These are phyloP conservation scores for Ichneumon xanthorius DNA, from an alignment of 2,888 invertebrate genomes.

Conservation along the genomic window DNA sequence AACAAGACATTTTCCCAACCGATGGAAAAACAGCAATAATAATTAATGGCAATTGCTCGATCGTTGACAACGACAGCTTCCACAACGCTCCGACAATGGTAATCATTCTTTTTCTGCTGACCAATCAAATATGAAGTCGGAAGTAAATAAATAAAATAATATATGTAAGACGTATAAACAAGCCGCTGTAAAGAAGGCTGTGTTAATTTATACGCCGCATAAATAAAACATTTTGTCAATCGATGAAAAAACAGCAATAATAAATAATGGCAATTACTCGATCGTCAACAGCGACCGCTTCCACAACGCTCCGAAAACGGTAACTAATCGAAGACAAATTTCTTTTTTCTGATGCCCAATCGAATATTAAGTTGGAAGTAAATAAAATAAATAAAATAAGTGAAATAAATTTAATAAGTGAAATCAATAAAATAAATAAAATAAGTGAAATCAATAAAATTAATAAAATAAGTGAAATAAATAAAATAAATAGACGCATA, in stretches of 20 bases:
- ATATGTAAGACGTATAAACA: conserved; percentile 2
- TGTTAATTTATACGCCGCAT: conserved; percentile 83
- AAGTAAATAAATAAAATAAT: not conserved
- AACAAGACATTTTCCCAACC: not conserved
- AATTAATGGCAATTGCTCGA: not conserved
- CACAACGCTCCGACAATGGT: too few relatives aligned
- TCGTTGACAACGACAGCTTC: not conserved
- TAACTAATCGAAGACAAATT: too few relatives aligned
- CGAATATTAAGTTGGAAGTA: not conserved
- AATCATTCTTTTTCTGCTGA: too few relatives aligned
- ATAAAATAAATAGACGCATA: not conserved
- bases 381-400: conserved; percentile 21
- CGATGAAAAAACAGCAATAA: not conserved
- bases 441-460: not conserved
- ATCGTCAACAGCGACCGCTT: not conserved
- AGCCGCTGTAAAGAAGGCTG: conserved; percentile 89
- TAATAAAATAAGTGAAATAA: not conserved
- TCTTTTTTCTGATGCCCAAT: not conserved
- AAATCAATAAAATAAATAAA: conserved; percentile 7
- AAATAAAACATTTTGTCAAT: not conserved
- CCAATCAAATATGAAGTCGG: too few relatives aligned
- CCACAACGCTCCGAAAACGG: too few relatives aligned
- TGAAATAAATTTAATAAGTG: not conserved
- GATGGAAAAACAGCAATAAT: not conserved
- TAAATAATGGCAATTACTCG: not conserved